A percentile compares a stretch with the other conserved stretches of the same genome.
Conservation (phyloP, 2,797 vertebrate species). For the Melanotaenia boesemani region DNA sequence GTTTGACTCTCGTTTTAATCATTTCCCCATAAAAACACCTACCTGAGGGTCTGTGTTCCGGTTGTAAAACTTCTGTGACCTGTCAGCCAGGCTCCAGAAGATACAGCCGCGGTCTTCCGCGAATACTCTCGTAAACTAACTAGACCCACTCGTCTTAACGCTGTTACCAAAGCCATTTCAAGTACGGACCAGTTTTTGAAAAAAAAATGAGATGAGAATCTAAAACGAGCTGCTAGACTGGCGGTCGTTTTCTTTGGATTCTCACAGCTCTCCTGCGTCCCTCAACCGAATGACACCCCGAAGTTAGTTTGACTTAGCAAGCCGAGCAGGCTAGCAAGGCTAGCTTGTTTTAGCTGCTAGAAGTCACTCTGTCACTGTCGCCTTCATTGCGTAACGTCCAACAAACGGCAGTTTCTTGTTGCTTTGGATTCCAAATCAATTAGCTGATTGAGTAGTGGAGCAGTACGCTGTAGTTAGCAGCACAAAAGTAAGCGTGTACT, state of each 20-base stretch:
- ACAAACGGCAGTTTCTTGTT: not conserved
- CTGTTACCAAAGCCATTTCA: constrained; percentile 66
- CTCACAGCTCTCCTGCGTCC: not conserved
- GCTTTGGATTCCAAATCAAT: not conserved
- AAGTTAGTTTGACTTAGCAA: not conserved
- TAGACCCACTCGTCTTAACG: constrained; percentile 47
- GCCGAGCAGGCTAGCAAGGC: constrained; percentile 14
- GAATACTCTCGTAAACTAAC: constrained; percentile 26
- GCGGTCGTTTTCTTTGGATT: not conserved
- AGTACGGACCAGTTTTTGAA: rapidly evolving
- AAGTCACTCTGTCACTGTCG: constrained; percentile 56
- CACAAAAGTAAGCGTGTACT: rapidly evolving
- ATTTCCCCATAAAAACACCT: not conserved
- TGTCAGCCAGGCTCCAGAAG: not conserved
- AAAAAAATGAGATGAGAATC: no score
- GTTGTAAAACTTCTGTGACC: constrained; percentile 49
- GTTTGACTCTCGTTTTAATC: no score
- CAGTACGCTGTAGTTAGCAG: not conserved
- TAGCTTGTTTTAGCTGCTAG: constrained; percentile 43
- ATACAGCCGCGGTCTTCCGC: constrained; percentile 23
- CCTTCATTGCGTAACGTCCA: constrained; percentile 48
- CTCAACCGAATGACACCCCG: not conserved
- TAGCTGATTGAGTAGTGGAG: not conserved
- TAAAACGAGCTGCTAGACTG: no score
- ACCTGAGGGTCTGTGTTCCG: constrained; percentile 57